Evolutionary conservation across 2,113 vertebrate genomes (phyloP).

Genomic region (Dinomys branickii): DNA sequence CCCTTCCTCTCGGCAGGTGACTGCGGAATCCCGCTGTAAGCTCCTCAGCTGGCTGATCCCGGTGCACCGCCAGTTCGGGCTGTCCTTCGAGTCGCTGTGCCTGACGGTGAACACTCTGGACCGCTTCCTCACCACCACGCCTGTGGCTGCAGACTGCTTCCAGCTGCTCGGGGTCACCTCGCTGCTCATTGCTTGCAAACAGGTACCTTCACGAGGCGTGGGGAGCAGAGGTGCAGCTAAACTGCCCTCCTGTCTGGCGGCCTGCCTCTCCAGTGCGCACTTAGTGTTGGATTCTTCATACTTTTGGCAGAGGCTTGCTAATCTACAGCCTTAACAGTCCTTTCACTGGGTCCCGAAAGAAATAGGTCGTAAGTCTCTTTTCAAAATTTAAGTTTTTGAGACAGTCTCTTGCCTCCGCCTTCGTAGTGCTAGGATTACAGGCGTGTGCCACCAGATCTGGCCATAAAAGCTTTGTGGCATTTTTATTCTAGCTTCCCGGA

Average conservation of each 20-base stretch:
- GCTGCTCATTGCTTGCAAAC: slow-evolving; percentile 94
- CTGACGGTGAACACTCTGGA: slow-evolving; percentile 94
- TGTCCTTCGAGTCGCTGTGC: slow-evolving; percentile 95
- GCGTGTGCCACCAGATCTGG: no score
- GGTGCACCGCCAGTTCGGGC: slow-evolving; percentile 89
- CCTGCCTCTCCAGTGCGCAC: fast-evolving
- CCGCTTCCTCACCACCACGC: slow-evolving; percentile 92
- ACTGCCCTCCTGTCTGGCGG: fast-evolving
- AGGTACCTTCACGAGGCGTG: slow-evolving; percentile 84
- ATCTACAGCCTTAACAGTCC: background rate
- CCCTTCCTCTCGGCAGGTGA: slow-evolving; percentile 86
- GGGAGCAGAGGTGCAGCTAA: background rate
- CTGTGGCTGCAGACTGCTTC: slow-evolving; percentile 95
- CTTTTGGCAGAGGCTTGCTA: background rate
- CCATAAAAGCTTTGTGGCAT: background rate
- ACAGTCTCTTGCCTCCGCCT: no score
- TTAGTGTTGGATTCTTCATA: background rate
- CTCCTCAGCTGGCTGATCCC: slow-evolving; percentile 96
- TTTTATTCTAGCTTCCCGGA: background rate
- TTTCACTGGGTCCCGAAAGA: background rate
- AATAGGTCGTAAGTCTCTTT: background rate
- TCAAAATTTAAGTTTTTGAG: no score
- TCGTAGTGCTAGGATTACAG: no score
- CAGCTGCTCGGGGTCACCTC: slow-evolving; percentile 95
- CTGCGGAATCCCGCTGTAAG: slow-evolving; percentile 92